Conservation (phyloP, 2,113 vertebrate species). For the Sorex araneus region DNA sequence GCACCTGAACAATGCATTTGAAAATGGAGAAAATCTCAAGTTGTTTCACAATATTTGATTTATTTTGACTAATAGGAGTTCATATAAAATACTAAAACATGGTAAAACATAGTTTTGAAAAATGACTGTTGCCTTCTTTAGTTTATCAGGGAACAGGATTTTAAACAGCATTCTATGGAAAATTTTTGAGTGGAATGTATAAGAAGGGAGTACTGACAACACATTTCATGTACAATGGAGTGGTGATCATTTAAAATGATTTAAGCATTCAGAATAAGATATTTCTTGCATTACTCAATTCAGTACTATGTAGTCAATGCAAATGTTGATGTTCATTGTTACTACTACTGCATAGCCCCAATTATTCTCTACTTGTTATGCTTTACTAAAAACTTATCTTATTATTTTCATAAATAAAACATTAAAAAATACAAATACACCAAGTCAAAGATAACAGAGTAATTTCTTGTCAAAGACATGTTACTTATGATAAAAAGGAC, state of each 20-base stretch:
- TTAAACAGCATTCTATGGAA: not conserved
- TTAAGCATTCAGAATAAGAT: not conserved
- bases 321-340: not conserved
- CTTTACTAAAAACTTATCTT: not conserved
- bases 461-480: not conserved
- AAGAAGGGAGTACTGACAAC: not conserved
- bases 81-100: not conserved
- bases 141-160: not conserved
- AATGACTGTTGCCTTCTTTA: too few species aligned
- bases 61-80: not conserved
- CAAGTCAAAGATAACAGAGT: not conserved
- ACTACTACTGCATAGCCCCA: not conserved
- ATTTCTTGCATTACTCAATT: not conserved
- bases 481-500: not conserved
- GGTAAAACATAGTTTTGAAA: too few species aligned
- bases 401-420: not conserved
- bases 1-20: not conserved
- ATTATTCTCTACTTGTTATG: not conserved
- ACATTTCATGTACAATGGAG: not conserved
- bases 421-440: too few species aligned
- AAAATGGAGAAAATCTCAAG: slow-evolving; percentile 17
- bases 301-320: too few species aligned
- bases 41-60: not conserved
- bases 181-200: not conserved
- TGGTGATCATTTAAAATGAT: not conserved